Evolutionary conservation across 2,888 invertebrate species (phyloP), one percentile per base, ranked within the genome.

Genomic region (Uloborus plumipes): DNA sequence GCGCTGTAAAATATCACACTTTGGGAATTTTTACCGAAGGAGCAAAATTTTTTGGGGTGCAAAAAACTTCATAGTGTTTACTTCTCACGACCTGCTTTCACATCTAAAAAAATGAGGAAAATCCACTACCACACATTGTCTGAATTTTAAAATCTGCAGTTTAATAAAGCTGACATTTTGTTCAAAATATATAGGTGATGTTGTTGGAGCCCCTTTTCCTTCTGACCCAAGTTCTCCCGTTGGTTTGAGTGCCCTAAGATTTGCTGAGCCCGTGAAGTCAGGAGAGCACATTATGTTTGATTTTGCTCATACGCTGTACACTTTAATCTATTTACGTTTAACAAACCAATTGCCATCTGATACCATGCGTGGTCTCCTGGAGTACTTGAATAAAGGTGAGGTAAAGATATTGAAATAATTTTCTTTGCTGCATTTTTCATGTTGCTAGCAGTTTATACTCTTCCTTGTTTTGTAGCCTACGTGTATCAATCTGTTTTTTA

Each of bases 281-380:
- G 85, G 85, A 0, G 91, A 91, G 75, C 90, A 90, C 85, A 89
- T 90, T 79, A 87, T 91, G 81, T 92, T 91, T 86, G 91, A 91
- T 87, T 90, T 92, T 84, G 91, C 91, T 3, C 89, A 90, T 82
- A 91, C 90, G 86, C 87, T 91, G 31, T 89, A 90, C 88, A 90
- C 90, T 3, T 87, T 92, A 51, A 90, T 90, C 85, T 92, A 92
- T 87, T 89, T 91, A 81, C 87, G 90, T n/a, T 86, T 90, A 13
- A 91, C 91, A 4, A 90, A 91, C 85, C 91, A 91, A 86, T 87
- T 91, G 49, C 92, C 88, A 88, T 86, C 88, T 15, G 86, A 88
- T 4, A 87, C 88, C 2, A 87, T 89, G 55, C 87, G 88, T 61
- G 86, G 87, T 31, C 88, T 89, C 13, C 89, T 91, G 66, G 87